Evolutionary conservation across 2,888 invertebrate species (phyloP), one percentile per base, ranked within the genome.

Genomic region (Entomobrya proxima): DNA sequence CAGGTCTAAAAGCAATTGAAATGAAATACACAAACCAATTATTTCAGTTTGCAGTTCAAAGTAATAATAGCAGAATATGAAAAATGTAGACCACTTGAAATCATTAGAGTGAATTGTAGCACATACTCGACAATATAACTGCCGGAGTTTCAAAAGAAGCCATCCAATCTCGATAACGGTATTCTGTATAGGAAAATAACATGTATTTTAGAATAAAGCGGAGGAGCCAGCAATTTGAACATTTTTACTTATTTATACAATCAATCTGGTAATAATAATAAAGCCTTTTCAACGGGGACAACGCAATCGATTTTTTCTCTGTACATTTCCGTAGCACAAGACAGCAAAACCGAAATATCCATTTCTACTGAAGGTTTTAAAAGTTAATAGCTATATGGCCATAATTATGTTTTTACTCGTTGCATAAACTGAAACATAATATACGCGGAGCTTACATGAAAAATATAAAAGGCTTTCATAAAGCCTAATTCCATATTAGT

Each of bases 191-290:
- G n/a, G n/a, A n/a, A n/a, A n/a, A n/a, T n/a, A n/a, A n/a, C n/a
- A n/a, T n/a, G n/a, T n/a, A n/a, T n/a, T n/a, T n/a, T n/a, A n/a
- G 18, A 21, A 4, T 18, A 40, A 67, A 5, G 2, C 67, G 2
- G 40, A 44, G 21, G 37, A 67, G 37, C 40, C 13, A 35, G 21
- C 24, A n/a, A 64, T 37, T 69, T 15, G 15, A 44, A 44, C 24
- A 27, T 15, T 69, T 69, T 69, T 9, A 69, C 32, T 44, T 44
- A 69, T 69, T 69, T 27, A 69, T 69, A 58, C 30, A 80, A 72
- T 80, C 27, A 80, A 80, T 80, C 72, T 80, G 58, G 30, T 32
- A 50, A 75, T 52, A n/a, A n/a, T n/a, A 52, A 52, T 72, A 72
- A 52, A 75, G 35, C 50, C 9, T 79, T 64, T 67, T 44, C 35